Conservation (phyloP, 2,113 vertebrate genomes). For the Eubucco bourcierii region DNA sequence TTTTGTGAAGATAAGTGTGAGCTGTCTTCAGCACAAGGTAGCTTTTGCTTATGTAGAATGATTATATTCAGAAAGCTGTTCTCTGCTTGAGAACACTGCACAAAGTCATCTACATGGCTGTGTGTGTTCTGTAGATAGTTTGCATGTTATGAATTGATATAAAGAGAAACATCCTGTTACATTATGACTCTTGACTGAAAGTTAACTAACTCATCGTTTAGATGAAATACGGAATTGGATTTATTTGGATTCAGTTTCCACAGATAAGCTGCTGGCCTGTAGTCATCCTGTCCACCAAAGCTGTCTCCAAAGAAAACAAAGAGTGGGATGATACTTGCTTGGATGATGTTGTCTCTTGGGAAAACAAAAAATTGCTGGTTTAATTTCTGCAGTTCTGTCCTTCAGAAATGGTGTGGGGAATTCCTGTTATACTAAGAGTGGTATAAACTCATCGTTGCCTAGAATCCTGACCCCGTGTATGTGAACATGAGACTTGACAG, state of each 20-base stretch:
- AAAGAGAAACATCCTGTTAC: background rate
- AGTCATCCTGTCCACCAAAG: background rate
- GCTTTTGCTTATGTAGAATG: slow-evolving; percentile 36
- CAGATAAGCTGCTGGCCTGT: background rate
- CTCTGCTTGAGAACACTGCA: background rate
- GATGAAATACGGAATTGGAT: background rate
- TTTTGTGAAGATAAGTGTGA: slow-evolving; percentile 8
- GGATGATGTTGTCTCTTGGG: background rate
- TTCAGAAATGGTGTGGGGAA: background rate
- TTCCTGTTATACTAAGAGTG: background rate
- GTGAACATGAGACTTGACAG: background rate
- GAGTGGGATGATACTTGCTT: background rate
- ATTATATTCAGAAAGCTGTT: slow-evolving; percentile 23
- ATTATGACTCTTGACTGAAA: background rate
- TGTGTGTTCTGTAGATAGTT: background rate
- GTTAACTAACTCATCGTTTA: background rate
- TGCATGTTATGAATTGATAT: background rate
- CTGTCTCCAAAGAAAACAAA: background rate
- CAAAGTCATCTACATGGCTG: background rate
- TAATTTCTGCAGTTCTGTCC: background rate
- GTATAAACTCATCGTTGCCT: background rate
- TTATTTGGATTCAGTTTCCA: background rate
- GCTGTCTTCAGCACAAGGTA: slow-evolving; percentile 33
- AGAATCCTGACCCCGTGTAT: background rate
- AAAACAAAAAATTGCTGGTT: background rate